Conservation (phyloP, 2,797 vertebrate species). For the Alfaro cultratus region DNA sequence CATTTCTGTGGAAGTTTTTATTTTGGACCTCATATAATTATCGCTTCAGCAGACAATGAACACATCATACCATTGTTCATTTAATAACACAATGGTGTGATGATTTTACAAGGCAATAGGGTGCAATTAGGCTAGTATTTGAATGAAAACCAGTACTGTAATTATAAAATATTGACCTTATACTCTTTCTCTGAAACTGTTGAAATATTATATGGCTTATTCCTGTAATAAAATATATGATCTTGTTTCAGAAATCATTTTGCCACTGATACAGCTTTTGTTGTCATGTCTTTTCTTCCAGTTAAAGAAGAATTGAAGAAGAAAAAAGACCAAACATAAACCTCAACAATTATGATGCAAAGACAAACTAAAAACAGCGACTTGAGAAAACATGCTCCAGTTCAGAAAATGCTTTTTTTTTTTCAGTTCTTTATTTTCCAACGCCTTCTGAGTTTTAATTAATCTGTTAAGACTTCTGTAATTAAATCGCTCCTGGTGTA, state of each 20-base stretch:
- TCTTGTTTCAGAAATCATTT: background rate
- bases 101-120: background rate
- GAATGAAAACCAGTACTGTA: background rate
- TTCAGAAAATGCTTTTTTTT: constrained; percentile 17
- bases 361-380: background rate
- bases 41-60: constrained; percentile 65
- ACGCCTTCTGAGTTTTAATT: constrained; percentile 62
- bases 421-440: constrained; percentile 18
- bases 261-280: too few species aligned
- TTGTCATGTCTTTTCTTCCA: background rate
- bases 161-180: background rate
- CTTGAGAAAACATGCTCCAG: background rate
- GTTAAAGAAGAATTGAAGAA: background rate
- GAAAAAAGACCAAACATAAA: background rate
- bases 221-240: too few species aligned
- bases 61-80: constrained; percentile 60
- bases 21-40: constrained; percentile 55
- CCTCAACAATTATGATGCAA: background rate
- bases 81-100: background rate
- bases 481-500: constrained; percentile 83
- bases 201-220: background rate
- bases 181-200: background rate
- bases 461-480: constrained; percentile 76
- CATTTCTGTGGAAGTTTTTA: constrained; percentile 56
- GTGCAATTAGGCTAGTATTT: background rate